Percentiles rank a stretch among this genome's conserved stretches.
phyloP scores from a whole-genome alignment of 2,888 invertebrate genomes.

The Coleophora flavipennella region DNA sequence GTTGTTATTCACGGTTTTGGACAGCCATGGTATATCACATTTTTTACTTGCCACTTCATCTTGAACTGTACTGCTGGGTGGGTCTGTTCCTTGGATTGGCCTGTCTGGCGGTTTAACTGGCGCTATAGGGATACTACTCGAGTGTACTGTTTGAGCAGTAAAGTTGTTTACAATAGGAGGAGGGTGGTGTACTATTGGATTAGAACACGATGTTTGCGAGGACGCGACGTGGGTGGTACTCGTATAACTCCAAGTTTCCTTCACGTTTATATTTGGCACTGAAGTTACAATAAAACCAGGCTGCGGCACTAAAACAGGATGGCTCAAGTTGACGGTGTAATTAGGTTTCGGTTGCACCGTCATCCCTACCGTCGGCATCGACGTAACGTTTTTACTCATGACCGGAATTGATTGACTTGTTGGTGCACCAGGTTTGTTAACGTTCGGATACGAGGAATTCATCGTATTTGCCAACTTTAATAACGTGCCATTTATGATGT shows the following conservation, averaged over 20 bases:
- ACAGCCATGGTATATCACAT: conserved; percentile 65
- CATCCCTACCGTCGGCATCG: conserved; percentile 59
- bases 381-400: conserved; percentile 60
- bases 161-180: conserved; percentile 47
- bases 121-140: conserved; percentile 63
- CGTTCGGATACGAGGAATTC: conserved; percentile 41
- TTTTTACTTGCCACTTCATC: conserved; percentile 46
- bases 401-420: conserved; percentile 51
- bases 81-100: conserved; percentile 62
- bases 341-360: conserved; percentile 67
- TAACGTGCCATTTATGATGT: conserved; percentile 66
- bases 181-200: conserved; percentile 51
- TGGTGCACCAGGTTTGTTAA: conserved; percentile 47
- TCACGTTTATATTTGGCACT: conserved; percentile 66
- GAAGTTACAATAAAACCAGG: conserved; percentile 67
- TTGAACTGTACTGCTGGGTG: conserved; percentile 61
- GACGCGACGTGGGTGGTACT: conserved; percentile 40
- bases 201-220: conserved; percentile 46
- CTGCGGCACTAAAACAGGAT: conserved; percentile 60
- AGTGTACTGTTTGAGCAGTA: conserved; percentile 45
- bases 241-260: conserved; percentile 61
- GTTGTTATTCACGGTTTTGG: conserved; percentile 65
- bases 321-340: conserved; percentile 66
- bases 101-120: conserved; percentile 64
- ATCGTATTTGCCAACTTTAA: conserved; percentile 60